phyloP scores from a whole-genome alignment of 2,888 invertebrate species.

The Zootermopsis nevadensis region DNA sequence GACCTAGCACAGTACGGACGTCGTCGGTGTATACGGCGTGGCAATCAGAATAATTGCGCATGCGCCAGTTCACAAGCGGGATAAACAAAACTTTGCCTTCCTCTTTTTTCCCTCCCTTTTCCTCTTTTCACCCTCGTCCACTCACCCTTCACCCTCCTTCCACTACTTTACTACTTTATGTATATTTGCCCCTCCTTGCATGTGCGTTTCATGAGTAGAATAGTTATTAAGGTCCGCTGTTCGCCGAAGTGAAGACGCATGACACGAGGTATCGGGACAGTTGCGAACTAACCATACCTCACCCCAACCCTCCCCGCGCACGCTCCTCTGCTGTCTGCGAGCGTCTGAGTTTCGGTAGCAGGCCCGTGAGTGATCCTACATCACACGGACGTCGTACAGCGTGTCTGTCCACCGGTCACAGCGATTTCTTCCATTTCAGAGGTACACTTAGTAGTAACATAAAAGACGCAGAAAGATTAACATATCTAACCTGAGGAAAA shows the following conservation, averaged over 20 bases:
- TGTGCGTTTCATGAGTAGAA: conserved; percentile 26
- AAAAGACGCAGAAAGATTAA: no score
- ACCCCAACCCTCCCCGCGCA: neutral
- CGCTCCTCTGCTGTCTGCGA: no score
- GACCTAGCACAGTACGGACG: conserved; percentile 13
- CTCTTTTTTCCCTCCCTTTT: conserved; percentile 23
- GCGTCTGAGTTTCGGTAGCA: neutral
- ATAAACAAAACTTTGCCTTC: conserved; percentile 32
- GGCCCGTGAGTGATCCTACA: neutral
- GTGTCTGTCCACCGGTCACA: no score
- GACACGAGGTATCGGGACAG: neutral
- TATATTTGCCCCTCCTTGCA: conserved; percentile 9
- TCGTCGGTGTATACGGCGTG: conserved; percentile 1
- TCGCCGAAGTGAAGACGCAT: neutral
- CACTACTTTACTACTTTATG: conserved; percentile 7
- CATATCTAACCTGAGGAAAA: no score
- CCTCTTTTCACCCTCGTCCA: conserved; percentile 15
- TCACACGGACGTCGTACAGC: no score
- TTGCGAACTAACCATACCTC: neutral
- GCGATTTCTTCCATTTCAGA: no score
- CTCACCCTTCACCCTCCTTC: conserved; percentile 15
- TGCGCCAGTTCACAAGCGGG: conserved; percentile 1
- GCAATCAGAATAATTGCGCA: conserved; percentile 14
- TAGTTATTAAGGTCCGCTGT: conserved; percentile 27
- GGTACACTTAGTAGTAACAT: no score